Conservation (phyloP, 92 coral and sea anemone genomes). For the Parazoanthus darwini region DNA sequence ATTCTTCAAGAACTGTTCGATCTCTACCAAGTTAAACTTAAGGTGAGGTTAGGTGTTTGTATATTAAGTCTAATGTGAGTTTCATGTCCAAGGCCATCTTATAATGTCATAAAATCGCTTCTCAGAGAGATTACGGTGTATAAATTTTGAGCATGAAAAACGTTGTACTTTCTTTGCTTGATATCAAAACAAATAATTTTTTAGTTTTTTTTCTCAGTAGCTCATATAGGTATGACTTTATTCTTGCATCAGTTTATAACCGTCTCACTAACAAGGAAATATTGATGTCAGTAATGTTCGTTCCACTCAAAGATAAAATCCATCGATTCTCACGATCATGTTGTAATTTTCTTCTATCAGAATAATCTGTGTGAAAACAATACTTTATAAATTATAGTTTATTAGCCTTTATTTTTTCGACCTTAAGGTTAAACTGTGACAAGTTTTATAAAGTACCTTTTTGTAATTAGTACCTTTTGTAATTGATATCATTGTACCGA, state of each 20-base stretch:
- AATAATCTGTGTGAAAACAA: neutral
- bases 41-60: slow-evolving; percentile 57
- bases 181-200: no score
- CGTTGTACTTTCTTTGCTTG: no score
- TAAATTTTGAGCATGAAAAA: no score
- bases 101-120: neutral
- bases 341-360: neutral
- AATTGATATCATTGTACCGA: neutral
- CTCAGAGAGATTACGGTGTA: no score
- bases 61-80: neutral
- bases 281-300: no score
- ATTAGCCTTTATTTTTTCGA: no score
- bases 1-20: slow-evolving; percentile 78
- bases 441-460: no score
- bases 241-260: no score
- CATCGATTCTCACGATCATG: neutral
- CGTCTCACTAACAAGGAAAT: neutral
- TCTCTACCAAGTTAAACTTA: slow-evolving; percentile 77
- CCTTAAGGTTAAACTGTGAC: no score
- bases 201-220: neutral
- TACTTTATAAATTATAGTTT: no score
- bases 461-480: no score
- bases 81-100: neutral
- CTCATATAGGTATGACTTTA: neutral
- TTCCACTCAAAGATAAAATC: neutral